Evolutionary conservation across 2,113 vertebrate genomes (phyloP), one percentile per base, ranked within the genome.

Genomic region (Nicator chloris): DNA sequence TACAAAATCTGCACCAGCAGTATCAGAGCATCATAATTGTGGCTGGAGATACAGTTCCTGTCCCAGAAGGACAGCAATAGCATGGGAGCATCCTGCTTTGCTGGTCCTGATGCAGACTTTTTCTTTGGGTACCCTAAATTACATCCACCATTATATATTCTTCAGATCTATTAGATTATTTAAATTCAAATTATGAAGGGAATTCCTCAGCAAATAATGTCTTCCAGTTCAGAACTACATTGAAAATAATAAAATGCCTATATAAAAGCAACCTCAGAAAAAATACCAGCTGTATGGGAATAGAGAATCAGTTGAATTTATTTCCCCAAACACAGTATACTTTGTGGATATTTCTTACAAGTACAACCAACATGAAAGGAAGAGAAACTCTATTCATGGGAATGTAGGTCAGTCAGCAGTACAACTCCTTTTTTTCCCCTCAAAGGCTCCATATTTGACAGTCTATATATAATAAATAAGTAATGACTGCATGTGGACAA

Each of bases 361-460:
- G 59, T 68, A 68, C 59, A 88, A 47, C 30, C 2, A 33, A 78
- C 90, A 86, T 94, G 79, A 95, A 95, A 95, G 85, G 70, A 90
- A 88, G 59, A 92, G 39, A 85, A 95, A 77, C 76, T 86, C 93
- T 47, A 78, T 93, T 92, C 60, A 39, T 63, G 37, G 69, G 30
- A 96, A 95, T 91, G 87, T 95, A 82, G 91, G 87, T 72, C 91
- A 96, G 39, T 63, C 39, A 93, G 71, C 47, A 90, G 60, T 56
- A 94, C 28, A 86, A 94, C 1, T 60, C 9, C 11, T 53, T 80
- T 73, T 80, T 60, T 91, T 63, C 30, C 22, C 44, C 68, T 93
- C 82, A 88, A 73, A 90, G 92, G 47, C 79, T n/a, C 28, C 33
- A n/a, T 54, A 88, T 90, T 96, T 94, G 51, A 56, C 56, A 90